Evolutionary conservation across 2,888 invertebrate species (phyloP), one percentile per base, ranked within the genome.

Genomic region (Drosophila nigricruria): DNA sequence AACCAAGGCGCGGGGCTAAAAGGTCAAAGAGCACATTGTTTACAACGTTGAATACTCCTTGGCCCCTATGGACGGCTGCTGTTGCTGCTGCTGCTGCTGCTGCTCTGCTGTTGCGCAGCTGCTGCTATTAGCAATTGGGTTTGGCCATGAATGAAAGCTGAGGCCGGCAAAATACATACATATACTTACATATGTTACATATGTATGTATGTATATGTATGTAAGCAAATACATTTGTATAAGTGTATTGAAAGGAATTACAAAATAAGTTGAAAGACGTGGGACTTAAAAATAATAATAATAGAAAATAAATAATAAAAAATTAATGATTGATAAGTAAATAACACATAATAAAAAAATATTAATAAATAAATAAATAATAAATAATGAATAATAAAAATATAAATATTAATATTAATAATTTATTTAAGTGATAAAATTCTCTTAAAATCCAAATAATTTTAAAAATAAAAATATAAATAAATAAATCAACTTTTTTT

Each of bases 11-110:
- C n/a, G 53, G 63, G 32, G 47, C 62, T 16, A 30, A 82, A 84
- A 84, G 84, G 84, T 84, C 87, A 84, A 73, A 84, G 87, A 88
- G 84, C 73, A 81, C 54, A 65, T 73, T 84, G 89, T 88, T 84
- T 88, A 88, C 88, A 49, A 56, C 42, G 43, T 14, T 56, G 20
- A 25, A 40, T 56, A 47, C 27, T 58, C 67, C 61, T 65, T 38
- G 45, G 16, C 65, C 54, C 50, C 23, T 32, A 14, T 32, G 49
- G 14, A 14, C 43, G 36, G 16, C 14, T 14, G 10, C 32, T 9
- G 32, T 10, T 9, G 34, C 34, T 6, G 14, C 40, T 9, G 40
- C 10, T 18, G 40, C 40, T 40, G 10, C 40, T 40, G 40, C 23
- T 45, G 14, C 23, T n/a, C 34, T 6, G 14, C 18, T 42, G 18